A percentile compares a stretch with the other conserved stretches of the same genome.
These are phyloP conservation scores for Poecilia wingei DNA, from an alignment of 2,797 vertebrate genomes.

Conservation along the genomic window DNA sequence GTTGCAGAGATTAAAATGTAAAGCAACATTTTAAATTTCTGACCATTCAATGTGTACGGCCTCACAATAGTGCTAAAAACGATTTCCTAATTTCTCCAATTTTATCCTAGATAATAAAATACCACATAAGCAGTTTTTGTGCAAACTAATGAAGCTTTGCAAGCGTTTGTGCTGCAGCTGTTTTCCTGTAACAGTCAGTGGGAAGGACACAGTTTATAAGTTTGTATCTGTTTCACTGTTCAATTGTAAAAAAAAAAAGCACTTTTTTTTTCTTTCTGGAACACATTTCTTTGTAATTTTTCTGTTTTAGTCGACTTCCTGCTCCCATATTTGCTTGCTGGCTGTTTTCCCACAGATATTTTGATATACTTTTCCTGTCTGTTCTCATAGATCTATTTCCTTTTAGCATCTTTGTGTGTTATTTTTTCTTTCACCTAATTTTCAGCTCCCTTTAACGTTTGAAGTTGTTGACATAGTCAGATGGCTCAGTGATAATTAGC, in stretches of 20 bases:
- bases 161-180: background rate
- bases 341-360: background rate
- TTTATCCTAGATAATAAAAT: background rate
- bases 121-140: background rate
- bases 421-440: slow-evolving; percentile 11
- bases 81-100: background rate
- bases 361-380: background rate
- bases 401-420: background rate
- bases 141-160: background rate
- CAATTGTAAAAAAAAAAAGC: slow-evolving; percentile 6
- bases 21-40: background rate
- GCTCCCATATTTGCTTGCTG: background rate
- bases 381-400: background rate
- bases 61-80: background rate
- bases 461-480: slow-evolving; percentile 30
- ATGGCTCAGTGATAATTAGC: slow-evolving; percentile 54
- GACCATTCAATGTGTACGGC: background rate
- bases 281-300: slow-evolving; percentile 2
- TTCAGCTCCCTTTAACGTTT: slow-evolving; percentile 28
- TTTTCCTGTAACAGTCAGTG: slow-evolving; percentile 7
- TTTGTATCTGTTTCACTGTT: slow-evolving; percentile 38
- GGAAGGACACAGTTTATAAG: slow-evolving; percentile 23
- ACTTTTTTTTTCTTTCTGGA: background rate
- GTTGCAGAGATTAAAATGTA: background rate
- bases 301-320: background rate